A percentile compares a stretch with the other conserved stretches of the same genome.
Conservation (phyloP, 2,888 invertebrate species). For the Lycocerus yunnanus region DNA sequence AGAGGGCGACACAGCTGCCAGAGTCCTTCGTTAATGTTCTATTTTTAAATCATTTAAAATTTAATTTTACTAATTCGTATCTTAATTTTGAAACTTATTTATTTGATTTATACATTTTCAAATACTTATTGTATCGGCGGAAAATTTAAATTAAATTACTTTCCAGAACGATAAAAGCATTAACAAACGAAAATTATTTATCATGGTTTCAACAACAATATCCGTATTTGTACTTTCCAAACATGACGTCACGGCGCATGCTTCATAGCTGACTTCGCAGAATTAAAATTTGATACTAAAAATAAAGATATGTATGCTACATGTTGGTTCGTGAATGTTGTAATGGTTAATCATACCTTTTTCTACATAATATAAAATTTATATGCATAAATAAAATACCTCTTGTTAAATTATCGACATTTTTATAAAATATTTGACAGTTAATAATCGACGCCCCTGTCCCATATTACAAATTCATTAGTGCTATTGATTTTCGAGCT, state of each 20-base stretch:
- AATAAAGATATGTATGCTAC: conserved; percentile 15
- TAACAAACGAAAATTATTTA: neutral
- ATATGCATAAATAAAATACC: neutral
- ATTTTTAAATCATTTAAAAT: conserved; percentile 26
- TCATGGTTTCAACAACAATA: conserved; percentile 17
- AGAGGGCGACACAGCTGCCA: conserved; percentile 40
- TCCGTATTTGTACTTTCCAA: conserved; percentile 35
- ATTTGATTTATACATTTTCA: neutral
- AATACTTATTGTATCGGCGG: neutral
- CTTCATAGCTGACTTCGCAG: conserved; percentile 32
- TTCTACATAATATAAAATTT: neutral
- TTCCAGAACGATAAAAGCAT: neutral
- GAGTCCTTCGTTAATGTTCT: conserved; percentile 3
- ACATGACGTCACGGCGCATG: conserved; percentile 35
- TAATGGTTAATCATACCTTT: conserved; percentile 12
- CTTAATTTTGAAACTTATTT: neutral
- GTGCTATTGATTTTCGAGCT: conserved; percentile 23
- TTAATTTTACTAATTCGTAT: conserved; percentile 7
- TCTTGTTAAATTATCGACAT: neutral
- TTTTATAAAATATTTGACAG: neutral
- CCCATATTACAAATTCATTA: conserved; percentile 26
- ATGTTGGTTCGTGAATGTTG: conserved; percentile 23
- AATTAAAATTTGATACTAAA: conserved; percentile 32
- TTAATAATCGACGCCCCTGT: conserved; percentile 1
- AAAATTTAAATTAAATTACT: neutral